Evolutionary conservation across 1,140 invertebrate genomes (phyloP).

Genomic region (Ectropis grisescens): DNA sequence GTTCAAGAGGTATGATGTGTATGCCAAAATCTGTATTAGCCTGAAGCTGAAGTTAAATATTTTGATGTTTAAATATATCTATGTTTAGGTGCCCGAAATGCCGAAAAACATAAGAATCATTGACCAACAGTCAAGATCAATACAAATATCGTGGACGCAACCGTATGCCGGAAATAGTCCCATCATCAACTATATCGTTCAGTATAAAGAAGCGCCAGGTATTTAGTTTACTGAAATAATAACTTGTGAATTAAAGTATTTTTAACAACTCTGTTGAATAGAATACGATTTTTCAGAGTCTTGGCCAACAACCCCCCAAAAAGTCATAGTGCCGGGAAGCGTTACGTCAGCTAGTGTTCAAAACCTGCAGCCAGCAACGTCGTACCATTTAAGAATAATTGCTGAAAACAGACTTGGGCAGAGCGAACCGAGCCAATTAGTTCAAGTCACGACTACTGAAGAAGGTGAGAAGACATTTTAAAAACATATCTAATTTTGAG

Average conservation of each 20-base stretch:
- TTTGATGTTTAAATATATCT: no score
- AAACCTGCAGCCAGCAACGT: conserved; percentile 86
- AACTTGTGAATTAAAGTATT: not conserved
- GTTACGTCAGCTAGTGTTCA: conserved; percentile 84
- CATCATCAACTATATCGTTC: conserved; percentile 88
- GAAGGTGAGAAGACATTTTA: conserved; percentile 82
- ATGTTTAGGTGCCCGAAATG: conserved; percentile 82
- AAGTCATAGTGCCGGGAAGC: conserved; percentile 83
- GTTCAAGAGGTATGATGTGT: conserved; percentile 82
- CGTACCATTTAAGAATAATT: conserved; percentile 91
- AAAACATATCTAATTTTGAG: no score
- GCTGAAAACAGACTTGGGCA: conserved; percentile 90
- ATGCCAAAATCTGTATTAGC: not conserved
- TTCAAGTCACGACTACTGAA: conserved; percentile 85
- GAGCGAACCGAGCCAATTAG: conserved; percentile 87
- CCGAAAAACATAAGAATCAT: conserved; percentile 88
- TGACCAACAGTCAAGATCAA: conserved; percentile 82
- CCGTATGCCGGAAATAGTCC: conserved; percentile 90
- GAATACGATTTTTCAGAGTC: conserved; percentile 65
- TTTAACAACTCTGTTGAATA: not conserved
- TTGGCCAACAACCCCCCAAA: conserved; percentile 82
- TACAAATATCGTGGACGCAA: conserved; percentile 88
- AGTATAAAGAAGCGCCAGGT: conserved; percentile 89
- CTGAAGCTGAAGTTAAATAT: not conserved
- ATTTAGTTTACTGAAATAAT: no score